Conservation (phyloP, 2,797 vertebrate genomes). For the Diplodus puntazzo region DNA sequence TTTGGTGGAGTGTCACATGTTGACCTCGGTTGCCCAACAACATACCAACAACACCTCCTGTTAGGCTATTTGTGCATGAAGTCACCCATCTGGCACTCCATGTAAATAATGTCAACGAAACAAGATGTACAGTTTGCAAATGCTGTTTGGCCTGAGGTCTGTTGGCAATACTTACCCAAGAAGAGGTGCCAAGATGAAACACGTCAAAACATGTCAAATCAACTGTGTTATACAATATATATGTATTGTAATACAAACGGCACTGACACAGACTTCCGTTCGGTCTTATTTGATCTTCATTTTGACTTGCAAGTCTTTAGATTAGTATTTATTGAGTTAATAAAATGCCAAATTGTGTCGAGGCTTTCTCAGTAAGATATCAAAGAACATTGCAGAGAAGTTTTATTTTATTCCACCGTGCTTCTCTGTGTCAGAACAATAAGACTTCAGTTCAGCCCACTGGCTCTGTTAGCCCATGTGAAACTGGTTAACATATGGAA, state of each 20-base stretch:
- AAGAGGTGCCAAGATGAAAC: constrained; percentile 24
- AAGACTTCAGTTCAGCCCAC: constrained; percentile 26
- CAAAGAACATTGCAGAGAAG: not conserved
- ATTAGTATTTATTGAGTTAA: constrained; percentile 16
- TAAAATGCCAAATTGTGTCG: constrained; percentile 17
- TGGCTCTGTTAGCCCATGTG: constrained; percentile 17
- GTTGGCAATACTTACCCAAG: constrained; percentile 13
- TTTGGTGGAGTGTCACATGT: not conserved
- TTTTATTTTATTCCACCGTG: constrained; percentile 9
- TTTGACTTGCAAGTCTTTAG: constrained; percentile 16
- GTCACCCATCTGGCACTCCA: not conserved
- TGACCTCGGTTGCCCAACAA: not conserved
- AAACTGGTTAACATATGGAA: constrained; percentile 58
- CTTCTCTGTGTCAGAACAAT: constrained; percentile 9
- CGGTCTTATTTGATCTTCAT: constrained; percentile 15
- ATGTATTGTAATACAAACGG: constrained; percentile 3
- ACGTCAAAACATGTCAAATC: constrained; percentile 46
- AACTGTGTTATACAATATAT: constrained; percentile 2
- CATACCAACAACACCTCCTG: not conserved
- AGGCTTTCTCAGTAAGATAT: constrained; percentile 9
- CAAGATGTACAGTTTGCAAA: not conserved
- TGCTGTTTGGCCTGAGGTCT: constrained; percentile 20
- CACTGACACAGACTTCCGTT: constrained; percentile 1
- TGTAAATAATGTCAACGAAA: constrained; percentile 21
- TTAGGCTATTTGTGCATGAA: not conserved